These are phyloP conservation scores for Prosapia bicincta DNA, from an alignment of 2,888 invertebrate species.

Conservation along the genomic window DNA sequence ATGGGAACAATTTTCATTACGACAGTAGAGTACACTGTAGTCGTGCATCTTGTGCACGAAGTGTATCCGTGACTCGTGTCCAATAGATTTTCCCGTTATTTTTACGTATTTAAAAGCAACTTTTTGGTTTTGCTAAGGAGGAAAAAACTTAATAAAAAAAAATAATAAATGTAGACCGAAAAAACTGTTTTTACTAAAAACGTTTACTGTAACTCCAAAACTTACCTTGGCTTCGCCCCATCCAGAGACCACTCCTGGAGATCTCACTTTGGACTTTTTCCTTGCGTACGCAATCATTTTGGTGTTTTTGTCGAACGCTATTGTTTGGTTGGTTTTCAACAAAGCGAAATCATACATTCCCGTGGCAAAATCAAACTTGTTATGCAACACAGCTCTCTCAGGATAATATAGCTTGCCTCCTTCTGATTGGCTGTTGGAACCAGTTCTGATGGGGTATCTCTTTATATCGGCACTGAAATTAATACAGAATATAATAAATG, in stretches of 20 bases:
- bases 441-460: background rate
- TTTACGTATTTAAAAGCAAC: too few species aligned
- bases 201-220: too few species aligned
- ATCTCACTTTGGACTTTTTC: background rate
- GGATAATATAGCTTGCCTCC: background rate
- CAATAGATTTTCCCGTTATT: too few species aligned
- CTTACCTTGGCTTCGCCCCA: background rate
- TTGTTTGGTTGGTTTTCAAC: background rate
- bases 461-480: background rate
- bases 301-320: background rate
- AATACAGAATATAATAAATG: too few species aligned
- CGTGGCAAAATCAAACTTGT: background rate
- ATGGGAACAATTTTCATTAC: too few species aligned
- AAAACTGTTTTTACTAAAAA: too few species aligned
- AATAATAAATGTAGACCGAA: too few species aligned
- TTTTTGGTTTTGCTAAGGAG: too few species aligned
- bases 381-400: background rate
- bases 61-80: too few species aligned
- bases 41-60: too few species aligned
- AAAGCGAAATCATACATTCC: background rate
- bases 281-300: background rate
- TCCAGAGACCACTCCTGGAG: background rate
- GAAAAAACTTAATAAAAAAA: too few species aligned
- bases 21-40: too few species aligned
- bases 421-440: background rate